A percentile compares a stretch with the other conserved stretches of the same genome.
Conservation (phyloP, 2,888 invertebrate genomes). For the Zeuzera pyrina region DNA sequence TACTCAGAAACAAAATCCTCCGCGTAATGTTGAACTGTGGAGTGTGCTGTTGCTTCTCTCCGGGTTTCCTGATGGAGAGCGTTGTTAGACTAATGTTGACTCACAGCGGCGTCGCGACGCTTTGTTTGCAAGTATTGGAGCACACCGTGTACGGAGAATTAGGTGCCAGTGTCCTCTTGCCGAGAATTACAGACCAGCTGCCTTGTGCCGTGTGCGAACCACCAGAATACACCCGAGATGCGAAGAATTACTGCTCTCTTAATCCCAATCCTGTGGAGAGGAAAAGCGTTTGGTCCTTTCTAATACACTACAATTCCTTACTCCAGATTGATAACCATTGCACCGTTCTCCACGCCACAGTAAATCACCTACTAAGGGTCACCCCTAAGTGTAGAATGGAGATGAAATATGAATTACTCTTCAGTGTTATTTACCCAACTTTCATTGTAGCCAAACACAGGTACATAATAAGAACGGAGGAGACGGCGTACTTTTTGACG, state of each 20-base stretch:
- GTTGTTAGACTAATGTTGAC: constrained; percentile 62
- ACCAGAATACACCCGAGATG: constrained; percentile 34
- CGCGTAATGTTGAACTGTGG: constrained; percentile 72
- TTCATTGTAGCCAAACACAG: constrained; percentile 69
- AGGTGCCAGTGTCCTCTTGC: constrained; percentile 56
- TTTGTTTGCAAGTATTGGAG: constrained; percentile 70
- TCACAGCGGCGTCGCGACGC: constrained; percentile 41
- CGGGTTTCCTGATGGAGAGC: constrained; percentile 60
- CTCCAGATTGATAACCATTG: constrained; percentile 69
- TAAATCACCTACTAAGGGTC: constrained; percentile 72
- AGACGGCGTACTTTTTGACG: constrained; percentile 71
- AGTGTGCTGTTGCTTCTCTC: constrained; percentile 77
- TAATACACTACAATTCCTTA: constrained; percentile 72
- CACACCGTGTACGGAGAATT: constrained; percentile 73
- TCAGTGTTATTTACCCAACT: constrained; percentile 74
- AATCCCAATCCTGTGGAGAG: constrained; percentile 39
- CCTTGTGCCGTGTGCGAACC: constrained; percentile 60
- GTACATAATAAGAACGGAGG: constrained; percentile 56
- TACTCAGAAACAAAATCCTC: constrained; percentile 59
- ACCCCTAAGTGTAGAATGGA: constrained; percentile 68
- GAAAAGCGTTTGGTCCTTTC: constrained; percentile 68
- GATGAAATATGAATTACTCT: constrained; percentile 72
- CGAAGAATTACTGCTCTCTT: constrained; percentile 39
- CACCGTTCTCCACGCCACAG: constrained; percentile 67
- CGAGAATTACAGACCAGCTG: constrained; percentile 44